Evolutionary conservation across 2,113 vertebrate species (phyloP).

Genomic region (Nesospiza acunhae): DNA sequence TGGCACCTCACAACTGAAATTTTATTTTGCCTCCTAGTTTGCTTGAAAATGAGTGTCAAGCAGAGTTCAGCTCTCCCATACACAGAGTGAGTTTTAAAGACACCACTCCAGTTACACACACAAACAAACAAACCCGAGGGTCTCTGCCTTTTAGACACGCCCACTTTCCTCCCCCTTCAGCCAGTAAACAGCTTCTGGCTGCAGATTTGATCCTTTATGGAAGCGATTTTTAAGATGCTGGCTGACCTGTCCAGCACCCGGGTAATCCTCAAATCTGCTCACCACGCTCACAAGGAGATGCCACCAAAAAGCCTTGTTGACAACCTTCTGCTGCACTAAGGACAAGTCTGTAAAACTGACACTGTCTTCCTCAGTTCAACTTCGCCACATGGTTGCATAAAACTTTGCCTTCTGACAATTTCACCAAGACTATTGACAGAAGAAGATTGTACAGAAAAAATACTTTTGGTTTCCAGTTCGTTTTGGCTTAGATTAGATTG

Average conservation of each 20-base stretch:
- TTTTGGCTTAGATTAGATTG: not conserved
- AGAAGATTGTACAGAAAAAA: not conserved
- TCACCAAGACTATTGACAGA: not conserved
- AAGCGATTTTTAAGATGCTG: slow-evolving; percentile 59
- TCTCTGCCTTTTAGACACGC: not conserved
- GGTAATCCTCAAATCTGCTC: slow-evolving; percentile 70
- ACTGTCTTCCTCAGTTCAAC: not conserved
- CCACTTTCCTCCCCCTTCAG: not conserved
- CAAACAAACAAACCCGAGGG: not conserved
- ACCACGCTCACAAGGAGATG: not conserved
- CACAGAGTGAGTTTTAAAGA: not conserved
- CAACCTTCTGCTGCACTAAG: slow-evolving; percentile 52
- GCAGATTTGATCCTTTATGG: slow-evolving; percentile 38
- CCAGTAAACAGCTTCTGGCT: slow-evolving; percentile 59
- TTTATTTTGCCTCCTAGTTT: not conserved
- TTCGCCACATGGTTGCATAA: not conserved
- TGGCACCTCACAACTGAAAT: not conserved
- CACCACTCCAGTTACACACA: not conserved
- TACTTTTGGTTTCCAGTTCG: not conserved
- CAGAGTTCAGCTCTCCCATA: not conserved
- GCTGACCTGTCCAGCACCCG: slow-evolving; percentile 52
- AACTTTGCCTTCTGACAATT: not conserved
- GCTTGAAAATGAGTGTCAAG: not conserved
- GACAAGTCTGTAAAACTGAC: slow-evolving; percentile 34
- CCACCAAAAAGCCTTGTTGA: slow-evolving; percentile 58